phyloP scores from a whole-genome alignment of 2,888 invertebrate species.

The Dione vanillae region DNA sequence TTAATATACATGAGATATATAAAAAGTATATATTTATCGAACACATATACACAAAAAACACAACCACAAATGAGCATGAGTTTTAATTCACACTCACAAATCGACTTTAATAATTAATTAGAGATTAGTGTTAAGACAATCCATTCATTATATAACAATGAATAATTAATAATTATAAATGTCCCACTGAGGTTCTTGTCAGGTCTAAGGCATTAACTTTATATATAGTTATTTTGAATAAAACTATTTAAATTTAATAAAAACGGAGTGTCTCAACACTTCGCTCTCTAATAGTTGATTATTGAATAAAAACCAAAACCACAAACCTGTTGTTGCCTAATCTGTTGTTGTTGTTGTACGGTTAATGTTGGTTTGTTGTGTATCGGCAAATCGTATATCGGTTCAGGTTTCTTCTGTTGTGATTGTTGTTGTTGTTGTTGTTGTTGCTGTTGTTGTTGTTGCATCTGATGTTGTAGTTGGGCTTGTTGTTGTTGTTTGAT shows the following conservation, averaged over 20 bases:
- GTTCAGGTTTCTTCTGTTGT: constrained; percentile 69
- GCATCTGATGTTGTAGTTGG: constrained; percentile 55
- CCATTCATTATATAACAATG: too few relatives aligned
- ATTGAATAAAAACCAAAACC: not conserved
- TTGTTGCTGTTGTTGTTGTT: constrained; percentile 51
- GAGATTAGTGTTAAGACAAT: too few relatives aligned
- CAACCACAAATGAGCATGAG: not conserved
- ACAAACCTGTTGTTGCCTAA: constrained; percentile 50
- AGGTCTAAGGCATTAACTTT: too few relatives aligned
- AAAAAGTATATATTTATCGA: not conserved
- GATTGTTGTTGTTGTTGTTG: constrained; percentile 56
- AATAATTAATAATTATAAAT: too few relatives aligned
- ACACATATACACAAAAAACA: not conserved
- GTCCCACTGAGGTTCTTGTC: too few relatives aligned
- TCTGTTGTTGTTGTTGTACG: constrained; percentile 54
- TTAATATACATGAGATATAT: not conserved
- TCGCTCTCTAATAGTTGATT: not conserved
- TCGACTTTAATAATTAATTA: not conserved
- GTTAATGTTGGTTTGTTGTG: constrained; percentile 74
- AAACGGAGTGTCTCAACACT: not conserved
- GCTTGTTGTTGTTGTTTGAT: constrained; percentile 54
- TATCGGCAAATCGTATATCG: constrained; percentile 76
- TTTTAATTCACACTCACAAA: not conserved
- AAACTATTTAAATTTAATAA: too few relatives aligned
- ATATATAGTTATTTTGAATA: too few relatives aligned